Evolutionary conservation across 2,888 invertebrate species (phyloP), one percentile per base, ranked within the genome.

Genomic region (Taphrorychus bicolor): DNA sequence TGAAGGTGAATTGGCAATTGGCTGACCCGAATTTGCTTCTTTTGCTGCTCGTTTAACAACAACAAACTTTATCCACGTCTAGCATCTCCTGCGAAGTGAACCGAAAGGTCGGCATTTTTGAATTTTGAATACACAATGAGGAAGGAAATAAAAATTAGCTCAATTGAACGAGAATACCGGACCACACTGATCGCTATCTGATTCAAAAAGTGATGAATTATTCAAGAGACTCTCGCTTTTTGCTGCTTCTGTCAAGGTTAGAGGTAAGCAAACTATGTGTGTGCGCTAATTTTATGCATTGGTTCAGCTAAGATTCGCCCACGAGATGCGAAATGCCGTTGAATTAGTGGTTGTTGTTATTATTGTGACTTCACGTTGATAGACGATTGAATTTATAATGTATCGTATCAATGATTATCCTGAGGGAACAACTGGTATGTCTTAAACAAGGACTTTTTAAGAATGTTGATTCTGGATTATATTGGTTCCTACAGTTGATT

Each of bases 191-290:
- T 74, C 60, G 65, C 68, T 69, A 74, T 74, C 74, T 70, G 66
- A 59, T 71, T 61, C 70, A 65, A 42, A 45, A 42, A 48, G 19
- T 54, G 51, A 73, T 73, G 71, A 72, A 73, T 74, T 53, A 74
- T 74, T 73, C 72, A 74, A 48, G 59, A 52, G 58, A 73, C 70
- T 72, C 70, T 72, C 72, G 73, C 73, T 73, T 73, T 74, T 72
- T 66, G 72, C 66, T 66, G 69, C 56, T 69, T 54, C 69, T 71
- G 67, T 71, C 74, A 74, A 74, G 74, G 74, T 73, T 72, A 73
- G 62, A 72, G 74, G 73, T 73, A 73, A 72, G 62, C 64, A 73
- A 74, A 73, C 74, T 70, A 49, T 23, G 40, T 58, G 52, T 56
- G 40, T 54, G 18, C 54, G 59, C 56, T 66, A 66, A 66, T 66